A percentile compares a stretch with the other conserved stretches of the same genome.
phyloP scores from a whole-genome alignment of 2,888 invertebrate species.

The Cheilosia variabilis region DNA sequence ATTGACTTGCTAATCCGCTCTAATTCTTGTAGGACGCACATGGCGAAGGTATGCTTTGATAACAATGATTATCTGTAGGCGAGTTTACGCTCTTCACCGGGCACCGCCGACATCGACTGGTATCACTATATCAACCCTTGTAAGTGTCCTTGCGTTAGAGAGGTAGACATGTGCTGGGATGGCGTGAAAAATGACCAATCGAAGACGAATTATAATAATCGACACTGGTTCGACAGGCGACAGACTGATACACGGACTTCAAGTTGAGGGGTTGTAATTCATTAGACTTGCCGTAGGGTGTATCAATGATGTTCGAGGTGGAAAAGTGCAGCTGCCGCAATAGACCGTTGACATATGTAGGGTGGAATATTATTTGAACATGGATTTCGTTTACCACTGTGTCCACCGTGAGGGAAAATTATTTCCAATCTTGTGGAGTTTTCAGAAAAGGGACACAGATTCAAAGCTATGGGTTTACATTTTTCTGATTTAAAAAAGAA shows the following conservation, averaged over 20 bases:
- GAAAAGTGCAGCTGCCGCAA: slow-evolving; percentile 66
- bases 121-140: slow-evolving; percentile 50
- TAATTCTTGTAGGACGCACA: slow-evolving; percentile 36
- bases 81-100: slow-evolving; percentile 2
- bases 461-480: too few species aligned
- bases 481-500: too few species aligned
- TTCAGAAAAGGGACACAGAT: too few species aligned
- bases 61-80: slow-evolving; percentile 5
- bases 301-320: slow-evolving; percentile 61
- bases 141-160: slow-evolving; percentile 2
- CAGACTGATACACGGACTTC: slow-evolving; percentile 31
- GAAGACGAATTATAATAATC: slow-evolving; percentile 77
- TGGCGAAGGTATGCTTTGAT: slow-evolving; percentile 14
- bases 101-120: not conserved
- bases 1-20: slow-evolving; percentile 42
- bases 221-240: slow-evolving; percentile 50
- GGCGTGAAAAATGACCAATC: slow-evolving; percentile 83
- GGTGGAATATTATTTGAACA: slow-evolving; percentile 33
- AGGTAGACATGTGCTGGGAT: slow-evolving; percentile 28
- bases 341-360: slow-evolving; percentile 15
- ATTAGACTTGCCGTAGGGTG: not conserved
- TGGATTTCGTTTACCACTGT: slow-evolving; percentile 9
- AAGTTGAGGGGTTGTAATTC: slow-evolving; percentile 48
- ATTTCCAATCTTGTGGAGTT: not conserved
- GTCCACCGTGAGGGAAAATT: slow-evolving; percentile 3